These are phyloP conservation scores for Sebastes hopkinsi DNA, from an alignment of 2,797 vertebrate species.

Conservation along the genomic window DNA sequence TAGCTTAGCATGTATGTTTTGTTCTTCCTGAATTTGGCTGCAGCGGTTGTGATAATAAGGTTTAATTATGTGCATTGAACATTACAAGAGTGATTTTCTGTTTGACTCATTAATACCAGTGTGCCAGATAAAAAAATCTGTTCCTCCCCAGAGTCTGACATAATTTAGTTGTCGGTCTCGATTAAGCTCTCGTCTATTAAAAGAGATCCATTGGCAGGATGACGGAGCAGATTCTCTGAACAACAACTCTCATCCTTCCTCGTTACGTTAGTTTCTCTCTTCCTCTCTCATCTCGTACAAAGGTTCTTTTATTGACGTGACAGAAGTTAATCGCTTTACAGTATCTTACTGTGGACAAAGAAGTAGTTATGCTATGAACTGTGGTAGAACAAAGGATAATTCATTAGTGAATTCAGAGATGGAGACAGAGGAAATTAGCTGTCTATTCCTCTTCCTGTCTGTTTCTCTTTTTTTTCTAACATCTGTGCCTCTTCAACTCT, in stretches of 20 bases:
- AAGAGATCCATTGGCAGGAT: constrained; percentile 24
- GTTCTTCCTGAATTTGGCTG: not conserved
- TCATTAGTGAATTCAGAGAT: not conserved
- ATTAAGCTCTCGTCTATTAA: constrained; percentile 39
- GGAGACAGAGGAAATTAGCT: not conserved
- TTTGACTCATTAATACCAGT: constrained; percentile 12
- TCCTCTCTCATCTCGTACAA: not conserved
- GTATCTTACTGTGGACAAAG: not conserved
- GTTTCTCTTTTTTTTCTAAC: not conserved
- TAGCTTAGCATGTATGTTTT: not conserved
- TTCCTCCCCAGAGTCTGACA: constrained; percentile 16
- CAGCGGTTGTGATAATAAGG: not conserved
- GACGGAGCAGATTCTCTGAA: not conserved
- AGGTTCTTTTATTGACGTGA: rapidly evolving
- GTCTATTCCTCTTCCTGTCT: not conserved
- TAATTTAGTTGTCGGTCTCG: constrained; percentile 37
- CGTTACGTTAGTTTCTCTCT: not conserved
- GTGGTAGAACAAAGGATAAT: not conserved
- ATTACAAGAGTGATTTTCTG: not conserved
- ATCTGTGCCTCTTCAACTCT: not conserved
- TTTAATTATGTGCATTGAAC: not conserved
- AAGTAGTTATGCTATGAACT: not conserved
- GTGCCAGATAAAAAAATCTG: not conserved
- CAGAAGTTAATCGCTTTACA: not conserved
- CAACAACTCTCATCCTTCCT: not conserved